These are phyloP conservation scores for Anthopleura sola DNA, from an alignment of 64 coral and sea anemone species.

Conservation along the genomic window DNA sequence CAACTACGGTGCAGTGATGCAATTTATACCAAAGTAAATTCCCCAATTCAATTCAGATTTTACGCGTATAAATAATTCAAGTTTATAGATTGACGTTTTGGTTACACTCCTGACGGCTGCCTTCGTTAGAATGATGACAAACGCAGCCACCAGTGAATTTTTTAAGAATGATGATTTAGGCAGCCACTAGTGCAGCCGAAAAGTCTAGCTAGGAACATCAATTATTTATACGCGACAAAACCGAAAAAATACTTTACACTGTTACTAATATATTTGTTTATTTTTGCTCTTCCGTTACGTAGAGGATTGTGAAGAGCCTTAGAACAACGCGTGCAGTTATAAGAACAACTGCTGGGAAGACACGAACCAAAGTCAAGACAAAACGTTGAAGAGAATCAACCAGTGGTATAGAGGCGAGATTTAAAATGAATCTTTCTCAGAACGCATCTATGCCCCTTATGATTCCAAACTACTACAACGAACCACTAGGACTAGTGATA, in stretches of 20 bases:
- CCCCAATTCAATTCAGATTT: background rate
- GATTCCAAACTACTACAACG: background rate
- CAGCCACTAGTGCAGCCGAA: too few relatives aligned
- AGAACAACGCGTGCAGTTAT: background rate
- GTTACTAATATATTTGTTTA: background rate
- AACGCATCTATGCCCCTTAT: background rate
- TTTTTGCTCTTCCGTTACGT: background rate
- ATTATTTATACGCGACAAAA: background rate
- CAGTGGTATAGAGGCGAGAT: background rate
- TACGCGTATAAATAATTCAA: too few relatives aligned
- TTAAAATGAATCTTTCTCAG: background rate
- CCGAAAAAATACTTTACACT: background rate
- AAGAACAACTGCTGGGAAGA: background rate
- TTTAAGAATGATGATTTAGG: too few relatives aligned
- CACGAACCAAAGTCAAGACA: background rate
- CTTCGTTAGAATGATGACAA: too few relatives aligned
- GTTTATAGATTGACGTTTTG: too few relatives aligned
- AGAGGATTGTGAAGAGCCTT: background rate
- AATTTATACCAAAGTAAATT: background rate
- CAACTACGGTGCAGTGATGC: background rate
- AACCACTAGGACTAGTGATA: conserved; percentile 7
- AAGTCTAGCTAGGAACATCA: too few relatives aligned
- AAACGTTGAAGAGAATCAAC: background rate
- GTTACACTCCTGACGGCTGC: too few relatives aligned
- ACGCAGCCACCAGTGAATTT: too few relatives aligned